Base-by-base conservation (phyloP, 1,140 invertebrate genomes). In the Tetragonula clypearis region DNA sequence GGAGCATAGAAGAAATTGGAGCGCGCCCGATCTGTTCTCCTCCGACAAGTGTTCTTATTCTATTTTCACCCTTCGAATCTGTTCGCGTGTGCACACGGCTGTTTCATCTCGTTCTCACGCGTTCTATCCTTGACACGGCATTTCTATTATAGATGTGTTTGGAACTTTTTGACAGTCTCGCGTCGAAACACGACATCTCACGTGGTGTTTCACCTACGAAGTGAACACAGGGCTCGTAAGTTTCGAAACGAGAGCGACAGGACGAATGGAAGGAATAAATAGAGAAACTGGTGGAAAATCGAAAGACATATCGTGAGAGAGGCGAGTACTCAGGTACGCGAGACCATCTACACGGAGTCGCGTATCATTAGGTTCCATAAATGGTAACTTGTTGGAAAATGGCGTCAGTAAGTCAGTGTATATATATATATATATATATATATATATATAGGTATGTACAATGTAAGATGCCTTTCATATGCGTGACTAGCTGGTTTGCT, bases 1-100 rank as follows among this genome's bases (percentile, higher is more conserved):
- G 53, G 84, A 49, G 14, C 41, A 65, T 53, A 23, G 76, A 30
- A 62, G 6, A 82, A 73, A 82, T 55, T 68, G 84, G 72, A 73
- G 35, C 77, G 41, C 35, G 35, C 74, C 30, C 19, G 17, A 41
- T 21, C 30, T 30, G n/a, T 82, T 17, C 60, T 79, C 41, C 41
- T 30, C 30, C 87, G 89, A 90, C 92, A 87, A 92, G 91, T 91
- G 91, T 93, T 87, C 91, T 92, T 92, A 93, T 93, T 92, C 91
- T 68, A 80, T 90, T 80, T 86, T 87, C 82, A 78, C 76, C 83
- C 82, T 65, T 26, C 72, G 77, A 85, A 90, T 91, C 87, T 87
- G 89, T 85, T 87, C 82, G 60, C n/a, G 53, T n/a, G 60, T 14
- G n/a, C 23, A 12, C 60, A 17, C 71, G 55, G 55, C 66, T 79